Evolutionary conservation across 2,888 invertebrate species (phyloP).

Genomic region (Troglohyphantes excavatus): DNA sequence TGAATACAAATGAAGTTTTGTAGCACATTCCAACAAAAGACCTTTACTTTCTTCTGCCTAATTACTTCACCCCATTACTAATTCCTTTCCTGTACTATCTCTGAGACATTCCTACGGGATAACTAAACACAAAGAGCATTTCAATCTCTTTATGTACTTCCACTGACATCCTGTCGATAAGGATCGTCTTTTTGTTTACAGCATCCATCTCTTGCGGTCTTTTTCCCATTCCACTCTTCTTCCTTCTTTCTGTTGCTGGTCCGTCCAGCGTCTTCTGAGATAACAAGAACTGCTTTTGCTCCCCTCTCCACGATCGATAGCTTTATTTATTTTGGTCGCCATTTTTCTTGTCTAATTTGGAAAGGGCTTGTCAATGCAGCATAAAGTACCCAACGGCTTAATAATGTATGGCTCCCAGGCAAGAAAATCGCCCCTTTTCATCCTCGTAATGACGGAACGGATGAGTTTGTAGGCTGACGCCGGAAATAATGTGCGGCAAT

Average conservation of each 20-base stretch:
- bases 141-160: conserved; percentile 38
- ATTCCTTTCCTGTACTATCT: neutral
- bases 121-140: conserved; percentile 29
- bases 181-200: conserved; percentile 36
- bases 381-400: conserved; percentile 21
- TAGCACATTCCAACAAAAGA: too few species aligned
- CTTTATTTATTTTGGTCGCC: conserved; percentile 27
- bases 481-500: conserved; percentile 26
- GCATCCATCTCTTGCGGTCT: neutral
- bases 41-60: neutral
- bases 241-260: neutral
- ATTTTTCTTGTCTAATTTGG: conserved; percentile 50
- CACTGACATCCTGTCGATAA: conserved; percentile 51
- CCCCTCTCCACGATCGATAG: conserved; percentile 46
- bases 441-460: conserved; percentile 20
- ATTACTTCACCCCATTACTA: neutral
- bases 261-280: conserved; percentile 8
- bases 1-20: too few species aligned
- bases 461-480: neutral
- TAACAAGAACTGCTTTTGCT: conserved; percentile 14
- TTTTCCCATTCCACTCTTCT: neutral
- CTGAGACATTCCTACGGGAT: conserved; percentile 3
- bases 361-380: conserved; percentile 7
- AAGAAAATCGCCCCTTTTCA: neutral
- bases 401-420: conserved; percentile 21